A percentile compares a stretch with the other conserved stretches of the same genome.
These are phyloP conservation scores for Hyphantria cunea DNA, from an alignment of 1,140 invertebrate species.

Conservation along the genomic window DNA sequence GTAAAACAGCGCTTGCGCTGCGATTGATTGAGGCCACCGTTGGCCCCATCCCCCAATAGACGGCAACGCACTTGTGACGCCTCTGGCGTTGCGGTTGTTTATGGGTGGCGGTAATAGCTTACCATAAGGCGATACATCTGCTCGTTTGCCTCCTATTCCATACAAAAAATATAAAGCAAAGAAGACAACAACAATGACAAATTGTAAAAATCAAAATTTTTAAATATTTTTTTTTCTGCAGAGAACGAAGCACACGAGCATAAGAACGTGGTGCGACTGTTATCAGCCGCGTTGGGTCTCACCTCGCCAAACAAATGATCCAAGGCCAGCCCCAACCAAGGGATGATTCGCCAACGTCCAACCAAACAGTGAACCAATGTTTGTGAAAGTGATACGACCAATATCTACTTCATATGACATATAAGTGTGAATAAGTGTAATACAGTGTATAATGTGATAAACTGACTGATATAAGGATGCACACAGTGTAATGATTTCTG, in stretches of 20 bases:
- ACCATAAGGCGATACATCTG: too few species aligned
- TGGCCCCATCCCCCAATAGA: too few species aligned
- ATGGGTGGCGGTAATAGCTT: too few species aligned
- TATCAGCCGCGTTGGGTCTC: conserved; percentile 66
- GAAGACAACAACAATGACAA: too few species aligned
- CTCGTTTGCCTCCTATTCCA: too few species aligned
- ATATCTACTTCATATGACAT: background rate
- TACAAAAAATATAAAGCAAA: too few species aligned
- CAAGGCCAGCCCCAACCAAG: conserved; percentile 18
- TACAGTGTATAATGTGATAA: background rate
- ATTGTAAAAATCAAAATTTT: too few species aligned
- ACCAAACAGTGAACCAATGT: conserved; percentile 31
- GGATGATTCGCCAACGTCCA: conserved; percentile 31
- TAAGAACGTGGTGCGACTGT: conserved; percentile 69
- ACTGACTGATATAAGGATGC: background rate
- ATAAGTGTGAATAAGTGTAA: conserved; percentile 20
- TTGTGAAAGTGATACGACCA: conserved; percentile 9
- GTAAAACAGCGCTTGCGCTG: too few species aligned
- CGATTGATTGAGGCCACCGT: too few species aligned
- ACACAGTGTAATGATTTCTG: background rate
- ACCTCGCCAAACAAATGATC: conserved; percentile 67
- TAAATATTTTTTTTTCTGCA: conserved; percentile 35
- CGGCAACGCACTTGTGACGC: too few species aligned
- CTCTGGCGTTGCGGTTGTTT: too few species aligned
- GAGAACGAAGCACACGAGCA: conserved; percentile 70